phyloP scores from a whole-genome alignment of 2,113 vertebrate species.

The Arvicanthis niloticus region DNA sequence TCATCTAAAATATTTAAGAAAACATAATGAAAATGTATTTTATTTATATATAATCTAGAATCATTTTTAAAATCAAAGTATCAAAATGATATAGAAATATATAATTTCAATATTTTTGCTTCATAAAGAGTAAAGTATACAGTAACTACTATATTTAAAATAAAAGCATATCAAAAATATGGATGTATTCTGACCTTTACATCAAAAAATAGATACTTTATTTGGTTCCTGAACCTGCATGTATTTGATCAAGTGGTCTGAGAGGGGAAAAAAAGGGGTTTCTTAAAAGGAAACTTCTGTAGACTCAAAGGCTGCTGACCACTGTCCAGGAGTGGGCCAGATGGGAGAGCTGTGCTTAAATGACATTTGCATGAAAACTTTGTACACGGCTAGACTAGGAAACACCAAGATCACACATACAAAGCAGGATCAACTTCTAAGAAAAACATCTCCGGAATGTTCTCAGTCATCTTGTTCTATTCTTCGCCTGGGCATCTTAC shows the following conservation, averaged over 20 bases:
- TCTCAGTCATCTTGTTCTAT: slow-evolving; percentile 40
- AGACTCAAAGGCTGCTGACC: slow-evolving; percentile 59
- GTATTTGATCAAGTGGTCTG: slow-evolving; percentile 51
- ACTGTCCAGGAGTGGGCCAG: slow-evolving; percentile 47
- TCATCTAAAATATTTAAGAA: neutral
- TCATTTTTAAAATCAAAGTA: slow-evolving; percentile 6
- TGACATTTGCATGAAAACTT: neutral
- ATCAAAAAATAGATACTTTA: slow-evolving; percentile 63
- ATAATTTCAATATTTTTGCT: slow-evolving; percentile 18
- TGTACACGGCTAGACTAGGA: neutral
- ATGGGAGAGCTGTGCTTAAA: slow-evolving; percentile 57
- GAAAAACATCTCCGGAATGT: slow-evolving; percentile 28
- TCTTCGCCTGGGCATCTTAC: slow-evolving; percentile 63
- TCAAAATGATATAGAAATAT: neutral
- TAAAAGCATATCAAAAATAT: neutral
- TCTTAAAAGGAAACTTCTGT: slow-evolving; percentile 74
- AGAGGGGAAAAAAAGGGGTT: slow-evolving; percentile 54
- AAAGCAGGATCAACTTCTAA: slow-evolving; percentile 19
- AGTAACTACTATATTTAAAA: neutral
- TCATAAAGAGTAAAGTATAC: neutral
- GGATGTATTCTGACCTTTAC: slow-evolving; percentile 45
- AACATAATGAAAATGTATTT: neutral
- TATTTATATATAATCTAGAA: neutral
- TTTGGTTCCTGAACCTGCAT: slow-evolving; percentile 71
- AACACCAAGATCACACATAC: neutral